Evolutionary conservation across 2,888 invertebrate species (phyloP), one percentile per base, ranked within the genome.

Genomic region (Limnephilus lunatus): DNA sequence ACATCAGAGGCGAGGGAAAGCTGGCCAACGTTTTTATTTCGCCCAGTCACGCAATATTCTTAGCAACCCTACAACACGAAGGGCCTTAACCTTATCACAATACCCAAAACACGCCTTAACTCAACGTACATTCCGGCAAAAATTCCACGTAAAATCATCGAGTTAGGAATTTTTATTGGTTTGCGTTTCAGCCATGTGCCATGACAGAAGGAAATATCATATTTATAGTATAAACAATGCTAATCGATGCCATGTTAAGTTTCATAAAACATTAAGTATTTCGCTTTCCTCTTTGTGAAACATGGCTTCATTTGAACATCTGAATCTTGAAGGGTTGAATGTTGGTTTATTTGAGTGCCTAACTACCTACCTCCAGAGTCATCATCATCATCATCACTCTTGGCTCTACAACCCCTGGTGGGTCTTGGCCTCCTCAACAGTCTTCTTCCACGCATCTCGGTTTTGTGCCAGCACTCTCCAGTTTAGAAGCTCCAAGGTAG

Each of bases 1-100:
- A 91, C 92, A 91, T 92, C 92, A 91, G 31, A 68, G 88, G 85
- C 53, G 32, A 89, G 39, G 48, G 68, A 89, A 85, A 89, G 85
- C 39, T n/a, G 48, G 68, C 68, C 81, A 39, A 44, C 83, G n/a
- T 39, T 90, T 92, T 92, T 92, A 92, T 92, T 92, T 68, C 30
- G 15, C 30, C 31, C 44, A 19, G 89, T 80, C 92, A 92, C 92
- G 92, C 92, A 30, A 92, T 83, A 68, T 35, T 91, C 88, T 80
- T 30, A 25, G 88, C 39, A 80, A 80, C 88, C 68, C 68, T 19
- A 15, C 25, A 25, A 12, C 88, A 89, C 88, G 88, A 88, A 32
- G 82, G n/a, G 39, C 90, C 83, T 44, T 31, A 30, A 32, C 35
- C 25, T 89, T 35, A 80, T 89, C 25, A 39, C 88, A 80, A 25